These are phyloP conservation scores for Tenthredo amoena DNA, from an alignment of 2,888 invertebrate genomes.

Conservation along the genomic window DNA sequence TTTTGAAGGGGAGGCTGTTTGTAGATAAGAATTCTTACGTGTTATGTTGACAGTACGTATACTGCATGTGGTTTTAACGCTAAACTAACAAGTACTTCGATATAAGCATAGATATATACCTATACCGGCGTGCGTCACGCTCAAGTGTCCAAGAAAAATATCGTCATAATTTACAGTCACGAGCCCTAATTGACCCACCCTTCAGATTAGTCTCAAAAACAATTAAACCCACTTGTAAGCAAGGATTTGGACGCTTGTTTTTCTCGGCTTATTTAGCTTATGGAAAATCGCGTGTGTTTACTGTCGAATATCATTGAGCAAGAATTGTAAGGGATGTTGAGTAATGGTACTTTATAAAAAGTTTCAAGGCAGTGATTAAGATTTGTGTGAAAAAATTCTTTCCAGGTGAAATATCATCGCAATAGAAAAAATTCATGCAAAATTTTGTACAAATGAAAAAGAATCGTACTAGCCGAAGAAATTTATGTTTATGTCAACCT, in stretches of 20 bases:
- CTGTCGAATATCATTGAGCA: neutral
- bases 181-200: conserved; percentile 14
- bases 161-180: conserved; percentile 14
- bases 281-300: neutral
- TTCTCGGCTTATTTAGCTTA: neutral
- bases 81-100: conserved; percentile 2
- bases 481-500: conserved; percentile 34
- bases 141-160: conserved; percentile 23
- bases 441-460: neutral
- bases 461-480: neutral
- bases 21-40: conserved; percentile 20
- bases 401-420: neutral
- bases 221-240: neutral
- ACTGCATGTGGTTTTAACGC: neutral
- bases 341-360: neutral
- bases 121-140: neutral
- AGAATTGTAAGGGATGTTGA: neutral
- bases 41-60: neutral
- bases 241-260: neutral
- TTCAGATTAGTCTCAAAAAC: neutral
- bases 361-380: neutral
- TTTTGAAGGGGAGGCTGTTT: neutral
- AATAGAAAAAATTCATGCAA: neutral
- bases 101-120: neutral
- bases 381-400: neutral